These are phyloP conservation scores for Epinephelus fuscoguttatus DNA, from an alignment of 2,113 vertebrate genomes.

Conservation along the genomic window DNA sequence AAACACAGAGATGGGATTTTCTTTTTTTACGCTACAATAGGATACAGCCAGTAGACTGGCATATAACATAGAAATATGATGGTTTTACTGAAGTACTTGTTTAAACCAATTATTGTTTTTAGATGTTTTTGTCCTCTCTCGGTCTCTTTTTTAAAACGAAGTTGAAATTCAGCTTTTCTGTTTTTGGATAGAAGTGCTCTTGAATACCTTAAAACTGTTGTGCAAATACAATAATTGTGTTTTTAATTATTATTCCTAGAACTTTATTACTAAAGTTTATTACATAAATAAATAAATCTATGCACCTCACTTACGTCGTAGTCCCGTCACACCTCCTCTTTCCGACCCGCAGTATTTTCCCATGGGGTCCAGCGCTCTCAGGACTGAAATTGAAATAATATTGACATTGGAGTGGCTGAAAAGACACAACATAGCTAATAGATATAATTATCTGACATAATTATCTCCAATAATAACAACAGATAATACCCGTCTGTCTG, in stretches of 20 bases:
- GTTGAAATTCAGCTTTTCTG: neutral
- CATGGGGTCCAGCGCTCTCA: constrained; percentile 42
- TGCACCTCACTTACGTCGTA: neutral
- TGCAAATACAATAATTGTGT: neutral
- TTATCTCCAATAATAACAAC: constrained; percentile 75
- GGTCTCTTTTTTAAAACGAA: neutral
- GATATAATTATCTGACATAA: constrained; percentile 76
- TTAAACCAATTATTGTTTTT: neutral
- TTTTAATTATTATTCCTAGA: constrained; percentile 8
- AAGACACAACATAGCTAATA: constrained; percentile 66
- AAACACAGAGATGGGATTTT: constrained; percentile 35
- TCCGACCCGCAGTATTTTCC: constrained; percentile 48
- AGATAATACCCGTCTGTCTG: constrained; percentile 69
- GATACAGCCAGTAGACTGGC: neutral
- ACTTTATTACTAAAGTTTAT: neutral
- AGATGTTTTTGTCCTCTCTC: neutral
- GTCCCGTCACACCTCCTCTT: neutral
- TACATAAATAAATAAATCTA: constrained; percentile 19
- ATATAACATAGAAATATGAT: neutral
- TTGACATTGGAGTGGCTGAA: constrained; percentile 73
- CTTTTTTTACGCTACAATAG: neutral
- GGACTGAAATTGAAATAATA: constrained; percentile 70
- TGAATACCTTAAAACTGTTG: neutral
- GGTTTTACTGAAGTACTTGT: neutral
- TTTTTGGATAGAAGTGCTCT: neutral